Base-by-base conservation (phyloP, 2,888 invertebrate species). In the Tribolium freemani region DNA sequence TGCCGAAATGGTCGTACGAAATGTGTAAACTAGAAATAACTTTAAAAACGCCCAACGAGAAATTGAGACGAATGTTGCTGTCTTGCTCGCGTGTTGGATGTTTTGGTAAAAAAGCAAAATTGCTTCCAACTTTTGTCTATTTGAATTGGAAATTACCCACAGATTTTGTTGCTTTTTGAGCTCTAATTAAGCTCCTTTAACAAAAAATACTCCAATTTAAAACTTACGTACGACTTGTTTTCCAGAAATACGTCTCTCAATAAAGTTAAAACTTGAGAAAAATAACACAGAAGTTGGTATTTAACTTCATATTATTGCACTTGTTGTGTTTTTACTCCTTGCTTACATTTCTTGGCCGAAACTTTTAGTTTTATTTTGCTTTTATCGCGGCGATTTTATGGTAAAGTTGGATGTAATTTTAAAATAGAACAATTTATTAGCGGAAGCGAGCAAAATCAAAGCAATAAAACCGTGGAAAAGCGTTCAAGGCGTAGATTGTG, bases 51-150 rank as follows among this genome's bases (percentile, higher is more conserved):
- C 5, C 26, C 26, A 38, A 38, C 38, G 3, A 38, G 6, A 38
- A 38, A 38, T 26, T 3, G 26, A 26, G 26, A 26, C 5, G 26
- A 3, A 26, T 26, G 26, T 54, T 56, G 31, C 38, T 31, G 56
- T 31, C 26, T 57, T 44, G 58, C 16, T 67, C 45, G 30, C 57
- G 48, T 67, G 21, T 69, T 61, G 31, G 9, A 10, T 26, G 66
- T 74, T 66, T 72, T 74, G 70, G 64, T 71, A 72, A 71, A 75
- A 74, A 75, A 73, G 72, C 20, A 11, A 56, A n/a, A 63, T 31
- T 63, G 48, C 26, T 50, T 4, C 26, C 54, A 63, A 64, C 64
- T 64, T 64, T 64, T 56, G 56, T 56, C 67, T 67, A 56, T 67
- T 67, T 54, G 67, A 67, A 67, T 67, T 67, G 67, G 56, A 67